A percentile compares a stretch with the other conserved stretches of the same genome.
Conservation (phyloP, 2,113 vertebrate species). For the Forbesichthys papilliferus region DNA sequence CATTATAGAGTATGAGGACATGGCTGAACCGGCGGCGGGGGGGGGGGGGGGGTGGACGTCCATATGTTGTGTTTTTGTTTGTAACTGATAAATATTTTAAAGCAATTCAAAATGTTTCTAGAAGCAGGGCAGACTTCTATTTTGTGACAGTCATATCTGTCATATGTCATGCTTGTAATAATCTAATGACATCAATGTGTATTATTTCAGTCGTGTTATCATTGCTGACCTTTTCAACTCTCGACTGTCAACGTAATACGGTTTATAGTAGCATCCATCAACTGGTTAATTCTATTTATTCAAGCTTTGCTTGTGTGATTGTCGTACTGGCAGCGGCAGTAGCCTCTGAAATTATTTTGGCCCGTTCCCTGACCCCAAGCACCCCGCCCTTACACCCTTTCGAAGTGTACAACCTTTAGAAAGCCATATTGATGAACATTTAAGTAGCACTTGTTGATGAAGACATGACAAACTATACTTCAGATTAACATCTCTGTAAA, state of each 20-base stretch:
- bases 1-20: constrained; percentile 10
- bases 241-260: not conserved
- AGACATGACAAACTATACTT: constrained; percentile 29
- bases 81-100: too few species aligned
- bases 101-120: too few species aligned
- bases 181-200: not conserved
- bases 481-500: not conserved
- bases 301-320: constrained; percentile 9
- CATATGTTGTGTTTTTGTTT: too few species aligned
- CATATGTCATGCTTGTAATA: too few species aligned
- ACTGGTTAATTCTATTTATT: constrained; percentile 26
- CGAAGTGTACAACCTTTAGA: not conserved
- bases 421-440: constrained; percentile 26
- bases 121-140: too few species aligned
- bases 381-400: not conserved
- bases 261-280: constrained; percentile 12
- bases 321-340: constrained; percentile 14
- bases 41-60: too few species aligned
- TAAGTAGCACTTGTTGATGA: not conserved
- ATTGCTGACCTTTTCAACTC: constrained; percentile 3
- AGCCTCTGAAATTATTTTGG: constrained; percentile 13
- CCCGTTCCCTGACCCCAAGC: constrained; percentile 6
- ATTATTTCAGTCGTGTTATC: not conserved
- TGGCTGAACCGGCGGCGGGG: constrained; percentile 14
- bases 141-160: too few species aligned